phyloP scores from a whole-genome alignment of 1,140 invertebrate genomes.

The Orchesella cincta region DNA sequence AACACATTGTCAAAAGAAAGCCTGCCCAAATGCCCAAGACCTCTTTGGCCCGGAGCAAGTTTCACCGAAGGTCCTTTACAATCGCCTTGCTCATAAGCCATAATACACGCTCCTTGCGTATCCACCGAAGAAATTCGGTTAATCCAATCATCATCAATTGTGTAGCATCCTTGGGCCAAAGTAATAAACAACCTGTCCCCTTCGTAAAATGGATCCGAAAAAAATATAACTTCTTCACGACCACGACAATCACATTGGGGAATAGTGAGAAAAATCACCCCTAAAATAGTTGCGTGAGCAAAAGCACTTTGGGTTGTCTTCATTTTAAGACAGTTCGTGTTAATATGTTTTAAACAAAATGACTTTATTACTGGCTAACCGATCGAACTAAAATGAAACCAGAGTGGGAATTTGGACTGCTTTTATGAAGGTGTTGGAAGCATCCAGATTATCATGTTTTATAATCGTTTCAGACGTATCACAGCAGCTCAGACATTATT shows the following conservation, averaged over 20 bases:
- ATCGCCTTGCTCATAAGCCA: not conserved
- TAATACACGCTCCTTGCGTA: slow-evolving; percentile 4
- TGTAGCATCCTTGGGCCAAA: not conserved
- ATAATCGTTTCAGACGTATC: too few relatives aligned
- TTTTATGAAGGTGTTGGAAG: too few relatives aligned
- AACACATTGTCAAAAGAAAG: not conserved
- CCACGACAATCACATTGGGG: slow-evolving; percentile 1
- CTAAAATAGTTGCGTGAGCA: not conserved
- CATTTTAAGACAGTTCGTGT: not conserved
- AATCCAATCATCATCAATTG: not conserved
- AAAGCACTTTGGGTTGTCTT: not conserved
- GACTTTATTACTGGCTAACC: not conserved
- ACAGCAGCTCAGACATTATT: too few relatives aligned
- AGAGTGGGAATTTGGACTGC: too few relatives aligned
- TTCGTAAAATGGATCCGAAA: not conserved
- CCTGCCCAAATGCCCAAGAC: not conserved
- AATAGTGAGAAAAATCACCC: not conserved
- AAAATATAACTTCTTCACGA: not conserved
- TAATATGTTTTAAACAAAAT: not conserved
- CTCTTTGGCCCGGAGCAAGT: not conserved
- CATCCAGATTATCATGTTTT: too few relatives aligned
- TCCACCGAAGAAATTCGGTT: not conserved
- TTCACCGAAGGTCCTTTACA: not conserved
- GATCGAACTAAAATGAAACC: too few relatives aligned
- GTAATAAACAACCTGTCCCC: not conserved